These are phyloP conservation scores for Acanthiza pusilla DNA, from an alignment of 2,797 vertebrate genomes.

Conservation along the genomic window DNA sequence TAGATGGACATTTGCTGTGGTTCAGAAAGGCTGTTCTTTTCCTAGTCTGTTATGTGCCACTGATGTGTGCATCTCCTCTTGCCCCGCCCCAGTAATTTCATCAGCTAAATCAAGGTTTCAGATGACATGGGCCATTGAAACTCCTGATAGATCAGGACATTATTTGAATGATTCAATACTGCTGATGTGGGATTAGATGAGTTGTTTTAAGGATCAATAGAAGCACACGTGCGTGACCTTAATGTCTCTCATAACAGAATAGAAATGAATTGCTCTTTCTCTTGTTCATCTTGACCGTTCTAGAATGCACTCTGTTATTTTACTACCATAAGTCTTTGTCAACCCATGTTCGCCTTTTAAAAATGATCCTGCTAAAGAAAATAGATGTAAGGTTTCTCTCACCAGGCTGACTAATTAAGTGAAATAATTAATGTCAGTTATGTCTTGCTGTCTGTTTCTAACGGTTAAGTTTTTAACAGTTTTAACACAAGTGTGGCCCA, in stretches of 20 bases:
- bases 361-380: neutral
- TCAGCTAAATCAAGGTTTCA: neutral
- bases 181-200: neutral
- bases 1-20: neutral
- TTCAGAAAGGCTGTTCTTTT: neutral
- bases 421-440: neutral
- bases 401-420: neutral
- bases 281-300: neutral
- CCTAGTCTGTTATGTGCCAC: neutral
- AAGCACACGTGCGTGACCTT: fast-evolving
- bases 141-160: neutral
- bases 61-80: neutral
- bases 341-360: neutral
- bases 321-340: neutral
- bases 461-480: no score
- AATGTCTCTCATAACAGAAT: neutral
- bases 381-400: neutral
- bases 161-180: neutral
- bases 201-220: neutral
- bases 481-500: no score
- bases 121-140: neutral
- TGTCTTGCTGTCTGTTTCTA: neutral
- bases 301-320: neutral
- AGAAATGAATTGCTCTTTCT: neutral
- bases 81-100: neutral